Base-by-base conservation (phyloP, 2,888 invertebrate species). In the Tortricodes alternella region DNA sequence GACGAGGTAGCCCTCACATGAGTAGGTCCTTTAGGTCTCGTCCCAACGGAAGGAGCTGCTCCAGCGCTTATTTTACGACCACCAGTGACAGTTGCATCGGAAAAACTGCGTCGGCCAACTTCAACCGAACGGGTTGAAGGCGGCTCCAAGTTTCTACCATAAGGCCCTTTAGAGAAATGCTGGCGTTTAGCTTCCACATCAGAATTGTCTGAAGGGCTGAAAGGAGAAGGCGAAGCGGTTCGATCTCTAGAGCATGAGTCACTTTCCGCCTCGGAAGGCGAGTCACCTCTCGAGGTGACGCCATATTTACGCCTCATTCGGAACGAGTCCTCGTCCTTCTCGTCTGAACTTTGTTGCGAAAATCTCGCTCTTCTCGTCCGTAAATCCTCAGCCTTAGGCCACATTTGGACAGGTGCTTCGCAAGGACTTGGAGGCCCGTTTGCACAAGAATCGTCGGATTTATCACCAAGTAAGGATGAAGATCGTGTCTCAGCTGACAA, bases 1-100 rank as follows among this genome's bases (percentile, higher is more conserved):
- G 95, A 95, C 6, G 95, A 96, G 11, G 95, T 95, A 4, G 95
- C 95, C 65, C 96, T 85, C 65, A 95, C 95, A 80, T 96, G 96
- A 18, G 92, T 87, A 1, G 92, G 89, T 49, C 89, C 92, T 63
- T 91, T 89, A 68, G 89, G 80, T 56, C 85, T 83, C 4, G 74
- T 73, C 55, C 80, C 80, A 34, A 78, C 72, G 19, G 80, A 78
- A 29, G 86, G 75, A 58, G 83, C 81, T n/a, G 85, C 86, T 62
- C 93, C 92, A 16, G 93, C 93, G 69, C 93, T 93, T 41, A 92
- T 91, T 77, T 94, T 94, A 38, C 94, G 87, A 67, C 92, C 82
- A 66, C 92, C 73, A 38, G 93, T 93, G 32, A 91, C 91, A 5
- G 89, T 87, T 35, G 88, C 89, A 58, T 89, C 89, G 13, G 89